These are phyloP conservation scores for Pterophyllum scalare DNA, from an alignment of 2,113 vertebrate genomes.

Conservation along the genomic window DNA sequence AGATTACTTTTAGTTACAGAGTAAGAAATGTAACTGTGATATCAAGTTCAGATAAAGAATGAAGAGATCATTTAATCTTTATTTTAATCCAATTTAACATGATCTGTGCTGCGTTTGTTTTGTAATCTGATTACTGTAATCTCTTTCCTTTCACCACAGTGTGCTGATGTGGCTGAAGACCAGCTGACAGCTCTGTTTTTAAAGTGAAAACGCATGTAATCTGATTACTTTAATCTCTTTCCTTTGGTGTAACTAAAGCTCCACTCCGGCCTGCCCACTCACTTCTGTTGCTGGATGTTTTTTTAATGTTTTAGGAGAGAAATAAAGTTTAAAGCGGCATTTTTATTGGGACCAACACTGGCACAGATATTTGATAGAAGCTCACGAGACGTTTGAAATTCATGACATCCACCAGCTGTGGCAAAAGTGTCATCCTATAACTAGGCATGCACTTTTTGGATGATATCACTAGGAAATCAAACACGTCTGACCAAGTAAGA, in stretches of 20 bases:
- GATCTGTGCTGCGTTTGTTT: neutral
- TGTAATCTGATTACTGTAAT: neutral
- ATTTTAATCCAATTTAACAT: slow-evolving; percentile 2
- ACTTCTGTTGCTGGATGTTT: neutral
- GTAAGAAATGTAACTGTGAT: neutral
- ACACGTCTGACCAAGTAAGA: neutral
- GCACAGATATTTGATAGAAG: neutral
- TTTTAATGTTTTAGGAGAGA: neutral
- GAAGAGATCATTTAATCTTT: neutral
- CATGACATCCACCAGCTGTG: too few relatives aligned
- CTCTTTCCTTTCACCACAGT: neutral
- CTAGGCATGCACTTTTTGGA: neutral
- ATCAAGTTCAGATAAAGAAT: neutral
- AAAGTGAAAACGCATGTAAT: neutral
- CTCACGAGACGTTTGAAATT: neutral
- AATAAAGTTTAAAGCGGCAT: neutral
- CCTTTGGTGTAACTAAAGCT: neutral
- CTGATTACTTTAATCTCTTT: slow-evolving; percentile 1
- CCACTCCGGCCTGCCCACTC: neutral
- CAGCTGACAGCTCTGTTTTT: neutral
- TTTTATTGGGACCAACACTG: neutral
- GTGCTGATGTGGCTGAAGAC: neutral
- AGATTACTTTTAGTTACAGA: neutral
- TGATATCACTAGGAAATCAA: too few relatives aligned
- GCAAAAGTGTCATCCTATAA: neutral